Evolutionary conservation across 1,140 invertebrate species (phyloP).

Genomic region (Cylas formicarius): DNA sequence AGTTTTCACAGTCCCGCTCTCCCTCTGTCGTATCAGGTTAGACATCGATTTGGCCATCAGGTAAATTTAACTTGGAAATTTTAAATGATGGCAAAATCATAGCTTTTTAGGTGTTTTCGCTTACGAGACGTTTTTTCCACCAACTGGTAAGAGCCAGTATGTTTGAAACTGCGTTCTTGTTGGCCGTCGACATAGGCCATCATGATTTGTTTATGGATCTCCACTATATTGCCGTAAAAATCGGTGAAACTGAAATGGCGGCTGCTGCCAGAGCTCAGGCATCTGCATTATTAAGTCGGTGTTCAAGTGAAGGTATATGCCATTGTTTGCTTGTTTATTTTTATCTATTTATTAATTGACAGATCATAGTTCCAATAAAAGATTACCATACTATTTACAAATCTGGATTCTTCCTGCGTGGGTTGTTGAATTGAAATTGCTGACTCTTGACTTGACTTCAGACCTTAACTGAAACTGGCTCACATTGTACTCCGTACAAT

Average conservation of each 20-base stretch:
- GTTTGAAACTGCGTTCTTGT: slow-evolving; percentile 77
- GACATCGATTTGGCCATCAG: slow-evolving; percentile 44
- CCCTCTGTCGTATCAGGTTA: slow-evolving; percentile 58
- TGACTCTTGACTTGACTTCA: no score
- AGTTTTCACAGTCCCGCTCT: slow-evolving; percentile 60
- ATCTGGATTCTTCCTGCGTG: no score
- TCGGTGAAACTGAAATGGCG: slow-evolving; percentile 62
- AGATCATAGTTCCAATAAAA: no score
- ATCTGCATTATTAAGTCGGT: slow-evolving; percentile 53
- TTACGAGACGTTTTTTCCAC: slow-evolving; percentile 73
- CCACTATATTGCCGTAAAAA: slow-evolving; percentile 65
- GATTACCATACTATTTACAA: no score
- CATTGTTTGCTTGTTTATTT: slow-evolving; percentile 5
- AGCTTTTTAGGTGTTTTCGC: slow-evolving; percentile 58
- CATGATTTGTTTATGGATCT: slow-evolving; percentile 80
- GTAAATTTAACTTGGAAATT: slow-evolving; percentile 15
- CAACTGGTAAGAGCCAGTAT: slow-evolving; percentile 67
- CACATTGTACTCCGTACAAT: no score
- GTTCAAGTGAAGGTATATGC: slow-evolving; percentile 46
- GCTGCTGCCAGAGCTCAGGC: slow-evolving; percentile 68
- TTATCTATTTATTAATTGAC: slow-evolving; percentile 1
- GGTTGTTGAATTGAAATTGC: no score
- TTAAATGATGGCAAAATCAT: slow-evolving; percentile 50
- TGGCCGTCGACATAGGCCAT: slow-evolving; percentile 76
- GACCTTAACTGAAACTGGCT: no score